Evolutionary conservation across 2,888 invertebrate genomes (phyloP).

Genomic region (Mimas tiliae): DNA sequence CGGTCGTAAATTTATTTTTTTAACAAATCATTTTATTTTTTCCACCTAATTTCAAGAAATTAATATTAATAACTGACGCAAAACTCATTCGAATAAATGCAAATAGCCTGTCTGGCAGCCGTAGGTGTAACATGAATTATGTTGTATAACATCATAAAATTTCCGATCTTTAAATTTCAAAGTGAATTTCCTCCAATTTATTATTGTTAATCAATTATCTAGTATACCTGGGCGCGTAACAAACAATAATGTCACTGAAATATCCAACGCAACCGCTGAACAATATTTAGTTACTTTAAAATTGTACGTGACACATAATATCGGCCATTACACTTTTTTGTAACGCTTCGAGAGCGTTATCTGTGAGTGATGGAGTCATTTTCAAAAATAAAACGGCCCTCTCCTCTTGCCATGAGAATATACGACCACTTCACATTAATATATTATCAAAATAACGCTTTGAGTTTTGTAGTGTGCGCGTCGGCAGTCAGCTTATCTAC

Average conservation of each 20-base stretch:
- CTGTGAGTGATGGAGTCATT: conserved; percentile 80
- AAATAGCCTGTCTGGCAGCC: conserved; percentile 37
- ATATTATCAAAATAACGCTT: conserved; percentile 77
- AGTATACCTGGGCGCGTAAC: conserved; percentile 45
- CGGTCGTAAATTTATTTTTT: conserved; percentile 28
- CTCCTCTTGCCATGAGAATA: conserved; percentile 63
- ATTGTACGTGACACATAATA: conserved; percentile 69
- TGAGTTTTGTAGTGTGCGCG: conserved; percentile 53
- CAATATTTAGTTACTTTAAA: conserved; percentile 71
- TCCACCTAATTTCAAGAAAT: conserved; percentile 18
- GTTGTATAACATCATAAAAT: neutral
- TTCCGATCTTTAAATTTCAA: conserved; percentile 7
- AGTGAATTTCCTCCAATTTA: neutral
- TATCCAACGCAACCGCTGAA: conserved; percentile 56
- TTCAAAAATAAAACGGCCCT: conserved; percentile 80
- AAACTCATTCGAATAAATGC: conserved; percentile 30
- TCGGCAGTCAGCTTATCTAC: conserved; percentile 64
- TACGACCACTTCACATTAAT: conserved; percentile 75
- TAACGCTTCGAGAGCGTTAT: conserved; percentile 68
- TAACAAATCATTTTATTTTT: conserved; percentile 25
- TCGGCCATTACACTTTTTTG: conserved; percentile 67
- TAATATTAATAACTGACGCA: conserved; percentile 27
- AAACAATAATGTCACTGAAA: conserved; percentile 60
- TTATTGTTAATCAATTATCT: conserved; percentile 43
- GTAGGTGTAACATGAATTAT: conserved; percentile 30